Conservation (phyloP, 2,888 invertebrate genomes). For the Eupeodes latifasciatus region DNA sequence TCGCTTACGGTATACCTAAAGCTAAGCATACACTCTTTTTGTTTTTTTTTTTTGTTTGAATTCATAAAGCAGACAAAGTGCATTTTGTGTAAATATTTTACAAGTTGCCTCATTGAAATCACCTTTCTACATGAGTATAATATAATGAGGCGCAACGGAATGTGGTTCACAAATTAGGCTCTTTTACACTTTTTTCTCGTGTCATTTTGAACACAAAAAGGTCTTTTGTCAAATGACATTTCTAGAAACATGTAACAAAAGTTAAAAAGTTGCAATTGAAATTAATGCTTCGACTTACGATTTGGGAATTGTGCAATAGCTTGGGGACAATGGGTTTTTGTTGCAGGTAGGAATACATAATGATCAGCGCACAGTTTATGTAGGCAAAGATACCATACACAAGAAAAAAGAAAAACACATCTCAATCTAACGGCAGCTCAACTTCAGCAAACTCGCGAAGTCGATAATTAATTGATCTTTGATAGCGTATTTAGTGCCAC, state of each 20-base stretch:
- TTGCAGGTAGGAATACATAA: neutral
- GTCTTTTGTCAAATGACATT: slow-evolving; percentile 60
- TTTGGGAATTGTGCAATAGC: slow-evolving; percentile 39
- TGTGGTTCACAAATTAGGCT: slow-evolving; percentile 66
- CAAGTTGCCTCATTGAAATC: slow-evolving; percentile 47
- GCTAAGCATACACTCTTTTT: neutral
- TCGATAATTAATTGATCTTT: slow-evolving; percentile 70
- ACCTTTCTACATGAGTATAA: slow-evolving; percentile 24
- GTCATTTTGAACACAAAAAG: slow-evolving; percentile 23
- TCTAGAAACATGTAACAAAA: slow-evolving; percentile 16
- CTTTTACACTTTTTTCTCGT: slow-evolving; percentile 52
- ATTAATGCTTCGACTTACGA: slow-evolving; percentile 36
- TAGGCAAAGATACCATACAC: neutral
- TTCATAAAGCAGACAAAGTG: slow-evolving; percentile 37
- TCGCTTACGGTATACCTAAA: no score
- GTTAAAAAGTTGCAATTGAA: slow-evolving; percentile 39
- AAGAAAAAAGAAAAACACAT: slow-evolving; percentile 37
- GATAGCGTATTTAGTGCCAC: slow-evolving; percentile 67
- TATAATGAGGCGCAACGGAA: slow-evolving; percentile 74
- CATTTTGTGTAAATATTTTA: slow-evolving; percentile 16
- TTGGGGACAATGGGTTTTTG: slow-evolving; percentile 17
- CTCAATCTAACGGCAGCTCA: slow-evolving; percentile 59
- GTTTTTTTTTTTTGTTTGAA: neutral
- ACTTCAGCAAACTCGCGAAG: neutral
- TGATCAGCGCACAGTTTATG: neutral